These are phyloP conservation scores for Philaethria dido DNA, from an alignment of 2,888 invertebrate species.

Conservation along the genomic window DNA sequence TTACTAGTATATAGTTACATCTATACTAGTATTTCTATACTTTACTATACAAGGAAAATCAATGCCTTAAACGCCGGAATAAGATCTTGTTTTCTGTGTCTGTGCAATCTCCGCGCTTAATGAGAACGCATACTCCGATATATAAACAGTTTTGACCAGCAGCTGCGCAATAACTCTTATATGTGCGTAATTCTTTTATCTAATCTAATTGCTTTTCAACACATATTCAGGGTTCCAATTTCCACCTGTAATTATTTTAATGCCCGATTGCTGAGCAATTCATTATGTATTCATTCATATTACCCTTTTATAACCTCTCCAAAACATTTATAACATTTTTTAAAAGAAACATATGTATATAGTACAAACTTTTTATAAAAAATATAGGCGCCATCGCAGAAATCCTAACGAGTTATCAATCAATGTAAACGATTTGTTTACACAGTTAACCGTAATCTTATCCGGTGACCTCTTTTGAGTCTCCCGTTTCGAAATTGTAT, in stretches of 20 bases:
- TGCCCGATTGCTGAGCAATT: neutral
- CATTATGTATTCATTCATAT: neutral
- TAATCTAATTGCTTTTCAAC: slow-evolving; percentile 45
- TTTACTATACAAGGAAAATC: slow-evolving; percentile 4
- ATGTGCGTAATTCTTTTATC: slow-evolving; percentile 48
- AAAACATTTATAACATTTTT: neutral
- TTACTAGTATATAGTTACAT: neutral
- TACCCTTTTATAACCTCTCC: neutral
- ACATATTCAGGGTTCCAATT: slow-evolving; percentile 33
- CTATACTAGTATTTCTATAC: neutral
- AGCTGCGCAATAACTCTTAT: slow-evolving; percentile 49
- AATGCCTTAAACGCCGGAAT: slow-evolving; percentile 18
- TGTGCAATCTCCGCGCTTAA: slow-evolving; percentile 28
- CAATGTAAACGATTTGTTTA: slow-evolving; percentile 83
- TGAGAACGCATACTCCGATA: slow-evolving; percentile 40
- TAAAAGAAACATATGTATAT: neutral
- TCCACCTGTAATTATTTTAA: slow-evolving; percentile 16
- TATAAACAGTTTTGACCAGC: slow-evolving; percentile 48
- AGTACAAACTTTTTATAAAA: neutral
- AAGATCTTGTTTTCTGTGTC: slow-evolving; percentile 37
- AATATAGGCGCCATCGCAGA: slow-evolving; percentile 71
- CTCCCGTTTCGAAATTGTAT: slow-evolving; percentile 82
- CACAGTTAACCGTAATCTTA: slow-evolving; percentile 82
- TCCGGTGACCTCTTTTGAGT: slow-evolving; percentile 82
- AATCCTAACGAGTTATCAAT: slow-evolving; percentile 80